phyloP scores from a whole-genome alignment of 1,140 invertebrate species.

The Papilio polyxenes region DNA sequence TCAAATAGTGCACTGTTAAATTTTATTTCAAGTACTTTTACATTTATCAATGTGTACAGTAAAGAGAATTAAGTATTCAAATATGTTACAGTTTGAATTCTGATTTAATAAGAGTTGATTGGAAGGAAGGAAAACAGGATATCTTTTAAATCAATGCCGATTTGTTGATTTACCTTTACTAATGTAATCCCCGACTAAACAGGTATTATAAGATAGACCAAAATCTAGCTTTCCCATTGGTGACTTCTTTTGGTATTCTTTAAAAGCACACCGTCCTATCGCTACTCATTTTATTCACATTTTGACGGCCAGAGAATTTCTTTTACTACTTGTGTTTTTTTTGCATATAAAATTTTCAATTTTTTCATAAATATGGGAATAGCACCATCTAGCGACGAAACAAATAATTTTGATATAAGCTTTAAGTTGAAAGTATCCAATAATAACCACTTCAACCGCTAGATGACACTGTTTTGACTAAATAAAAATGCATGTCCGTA shows the following conservation, averaged over 20 bases:
- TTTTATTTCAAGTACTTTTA: slow-evolving; percentile 24
- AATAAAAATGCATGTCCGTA: too few relatives aligned
- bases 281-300: not conserved
- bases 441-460: not conserved
- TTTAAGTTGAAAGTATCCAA: not conserved
- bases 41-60: slow-evolving; percentile 31
- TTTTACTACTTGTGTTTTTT: not conserved
- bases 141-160: not conserved
- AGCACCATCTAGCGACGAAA: not conserved
- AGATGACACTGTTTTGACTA: not conserved
- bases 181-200: not conserved
- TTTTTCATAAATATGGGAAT: not conserved
- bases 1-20: slow-evolving; percentile 53
- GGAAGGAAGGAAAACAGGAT: not conserved
- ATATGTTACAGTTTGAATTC: slow-evolving; percentile 32
- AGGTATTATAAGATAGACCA: not conserved
- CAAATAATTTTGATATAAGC: not conserved
- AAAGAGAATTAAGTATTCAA: slow-evolving; percentile 40
- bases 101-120: slow-evolving; percentile 3
- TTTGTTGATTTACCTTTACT: not conserved
- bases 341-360: not conserved
- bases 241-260: not conserved
- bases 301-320: not conserved
- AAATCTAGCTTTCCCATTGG: not conserved
- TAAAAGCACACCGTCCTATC: not conserved